phyloP scores from a whole-genome alignment of 2,888 invertebrate species.

The Lithophane socia region DNA sequence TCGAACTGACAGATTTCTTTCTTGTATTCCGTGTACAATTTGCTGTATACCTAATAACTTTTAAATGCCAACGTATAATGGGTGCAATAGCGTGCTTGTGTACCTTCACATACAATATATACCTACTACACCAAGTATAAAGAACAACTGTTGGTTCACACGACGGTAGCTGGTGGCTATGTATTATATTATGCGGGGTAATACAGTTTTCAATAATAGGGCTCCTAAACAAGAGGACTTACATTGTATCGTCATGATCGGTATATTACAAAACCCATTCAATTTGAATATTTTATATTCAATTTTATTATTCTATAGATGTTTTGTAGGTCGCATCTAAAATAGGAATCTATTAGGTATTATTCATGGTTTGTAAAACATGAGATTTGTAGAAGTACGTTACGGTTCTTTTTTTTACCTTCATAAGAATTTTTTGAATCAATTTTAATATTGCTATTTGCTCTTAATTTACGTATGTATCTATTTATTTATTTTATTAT shows the following conservation, averaged over 20 bases:
- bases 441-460: too few species aligned
- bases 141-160: conserved; percentile 68
- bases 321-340: conserved; percentile 4
- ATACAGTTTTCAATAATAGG: conserved; percentile 55
- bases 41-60: conserved; percentile 31
- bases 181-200: conserved; percentile 35
- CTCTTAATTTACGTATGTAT: too few species aligned
- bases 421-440: neutral
- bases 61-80: conserved; percentile 53
- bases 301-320: conserved; percentile 36
- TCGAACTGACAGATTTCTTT: neutral
- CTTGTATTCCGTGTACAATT: neutral
- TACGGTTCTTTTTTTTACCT: neutral
- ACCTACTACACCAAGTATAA: conserved; percentile 48
- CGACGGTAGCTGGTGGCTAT: conserved; percentile 37
- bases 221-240: conserved; percentile 34
- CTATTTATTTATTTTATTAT: too few species aligned
- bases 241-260: conserved; percentile 33
- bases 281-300: conserved; percentile 39
- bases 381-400: neutral
- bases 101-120: conserved; percentile 36
- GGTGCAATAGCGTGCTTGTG: conserved; percentile 62
- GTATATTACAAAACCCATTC: conserved; percentile 45
- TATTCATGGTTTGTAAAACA: conserved; percentile 1
- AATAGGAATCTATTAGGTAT: neutral